Evolutionary conservation across 2,797 vertebrate genomes (phyloP).

Genomic region (Alectoris magna): DNA sequence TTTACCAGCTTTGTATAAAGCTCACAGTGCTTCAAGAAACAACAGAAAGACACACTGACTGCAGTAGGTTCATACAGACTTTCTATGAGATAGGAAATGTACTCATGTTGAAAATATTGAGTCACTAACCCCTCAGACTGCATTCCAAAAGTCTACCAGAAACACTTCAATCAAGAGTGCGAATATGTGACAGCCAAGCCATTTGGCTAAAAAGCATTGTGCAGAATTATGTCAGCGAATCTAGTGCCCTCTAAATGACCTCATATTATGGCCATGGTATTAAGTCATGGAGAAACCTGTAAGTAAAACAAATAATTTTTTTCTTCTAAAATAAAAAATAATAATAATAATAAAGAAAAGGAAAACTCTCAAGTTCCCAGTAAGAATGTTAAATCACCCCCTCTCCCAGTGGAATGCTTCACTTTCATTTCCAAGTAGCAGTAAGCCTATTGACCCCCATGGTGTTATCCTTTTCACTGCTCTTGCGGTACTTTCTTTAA

Average conservation of each 20-base stretch:
- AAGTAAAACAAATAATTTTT: conserved; percentile 74
- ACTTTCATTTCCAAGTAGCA: conserved; percentile 83
- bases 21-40: conserved; percentile 66
- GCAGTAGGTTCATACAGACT: conserved; percentile 77
- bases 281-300: conserved; percentile 77
- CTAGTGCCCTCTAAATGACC: conserved; percentile 82
- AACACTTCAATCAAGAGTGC: conserved; percentile 82
- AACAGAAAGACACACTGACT: conserved; percentile 75
- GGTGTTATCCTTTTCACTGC: conserved; percentile 81
- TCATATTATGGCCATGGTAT: conserved; percentile 73
- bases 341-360: background rate
- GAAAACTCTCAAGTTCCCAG: conserved; percentile 71
- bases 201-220: conserved; percentile 79
- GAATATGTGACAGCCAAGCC: conserved; percentile 77
- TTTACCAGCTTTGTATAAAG: conserved; percentile 68
- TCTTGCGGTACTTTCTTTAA: conserved; percentile 86
- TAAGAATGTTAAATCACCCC: conserved; percentile 80
- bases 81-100: conserved; percentile 77
- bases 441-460: conserved; percentile 83
- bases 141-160: conserved; percentile 84
- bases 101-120: conserved; percentile 83
- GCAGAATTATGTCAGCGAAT: conserved; percentile 79
- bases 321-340: background rate
- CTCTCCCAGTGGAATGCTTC: conserved; percentile 79
- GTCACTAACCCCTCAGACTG: conserved; percentile 82